phyloP scores from a whole-genome alignment of 1,140 invertebrate genomes.

The Limonius californicus region DNA sequence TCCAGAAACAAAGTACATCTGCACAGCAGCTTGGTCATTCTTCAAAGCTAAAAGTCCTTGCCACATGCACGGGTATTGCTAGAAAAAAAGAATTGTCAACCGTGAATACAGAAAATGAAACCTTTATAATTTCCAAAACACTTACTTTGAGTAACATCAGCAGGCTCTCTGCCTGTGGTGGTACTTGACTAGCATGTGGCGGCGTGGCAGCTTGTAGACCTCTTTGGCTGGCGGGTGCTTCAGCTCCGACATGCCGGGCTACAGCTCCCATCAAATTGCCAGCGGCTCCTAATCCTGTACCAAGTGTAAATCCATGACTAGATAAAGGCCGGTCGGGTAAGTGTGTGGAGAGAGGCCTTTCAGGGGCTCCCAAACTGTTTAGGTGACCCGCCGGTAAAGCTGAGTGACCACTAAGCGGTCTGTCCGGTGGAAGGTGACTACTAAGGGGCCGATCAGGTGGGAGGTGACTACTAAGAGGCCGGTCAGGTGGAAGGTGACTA shows the following conservation, averaged over 20 bases:
- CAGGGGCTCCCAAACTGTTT: slow-evolving; percentile 24
- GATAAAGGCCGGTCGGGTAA: slow-evolving; percentile 25
- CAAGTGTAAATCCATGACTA: slow-evolving; percentile 29
- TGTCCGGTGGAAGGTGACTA: slow-evolving; percentile 36
- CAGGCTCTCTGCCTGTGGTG: slow-evolving; percentile 73
- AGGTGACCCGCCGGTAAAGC: slow-evolving; percentile 19
- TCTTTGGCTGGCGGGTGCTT: slow-evolving; percentile 53
- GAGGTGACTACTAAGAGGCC: too few relatives aligned
- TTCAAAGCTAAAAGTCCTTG: slow-evolving; percentile 91
- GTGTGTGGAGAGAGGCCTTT: slow-evolving; percentile 29
- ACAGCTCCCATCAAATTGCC: slow-evolving; percentile 47
- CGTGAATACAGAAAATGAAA: too few relatives aligned
- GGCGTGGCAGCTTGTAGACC: slow-evolving; percentile 61
- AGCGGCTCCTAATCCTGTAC: slow-evolving; percentile 41
- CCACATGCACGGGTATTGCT: slow-evolving; percentile 94
- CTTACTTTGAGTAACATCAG: slow-evolving; percentile 68
- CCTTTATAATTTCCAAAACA: too few relatives aligned
- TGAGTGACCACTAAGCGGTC: slow-evolving; percentile 39
- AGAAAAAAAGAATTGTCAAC: slow-evolving; percentile 42
- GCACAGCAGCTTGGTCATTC: slow-evolving; percentile 92
- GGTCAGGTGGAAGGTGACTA: too few relatives aligned
- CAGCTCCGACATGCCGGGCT: slow-evolving; percentile 50
- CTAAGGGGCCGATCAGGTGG: too few relatives aligned
- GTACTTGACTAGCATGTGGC: slow-evolving; percentile 69
- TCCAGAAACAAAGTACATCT: slow-evolving; percentile 97